phyloP scores from a whole-genome alignment of 2,888 invertebrate genomes.

The Drosophila kanekoi region DNA sequence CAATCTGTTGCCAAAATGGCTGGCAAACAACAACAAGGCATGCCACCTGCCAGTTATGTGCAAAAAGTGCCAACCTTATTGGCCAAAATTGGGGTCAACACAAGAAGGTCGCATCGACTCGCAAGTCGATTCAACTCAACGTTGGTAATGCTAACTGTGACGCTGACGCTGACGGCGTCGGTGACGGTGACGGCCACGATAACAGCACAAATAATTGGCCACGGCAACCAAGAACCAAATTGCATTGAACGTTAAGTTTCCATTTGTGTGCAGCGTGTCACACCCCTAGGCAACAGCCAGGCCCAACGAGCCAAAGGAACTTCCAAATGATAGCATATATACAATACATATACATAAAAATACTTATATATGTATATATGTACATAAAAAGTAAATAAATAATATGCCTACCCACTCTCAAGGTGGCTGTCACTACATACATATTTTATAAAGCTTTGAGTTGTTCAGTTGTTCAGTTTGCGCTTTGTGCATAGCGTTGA shows the following conservation, averaged over 20 bases:
- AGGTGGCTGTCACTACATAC: background rate
- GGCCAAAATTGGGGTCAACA: conserved; percentile 73
- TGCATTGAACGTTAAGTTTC: conserved; percentile 72
- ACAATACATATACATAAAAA: conserved; percentile 3
- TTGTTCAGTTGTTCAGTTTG: too few relatives aligned
- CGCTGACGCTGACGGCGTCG: conserved; percentile 17
- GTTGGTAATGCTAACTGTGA: conserved; percentile 14
- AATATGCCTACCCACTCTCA: background rate
- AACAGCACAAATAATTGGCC: conserved; percentile 77
- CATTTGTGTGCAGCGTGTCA: conserved; percentile 35
- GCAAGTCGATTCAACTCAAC: conserved; percentile 15
- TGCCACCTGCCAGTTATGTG: conserved; percentile 58
- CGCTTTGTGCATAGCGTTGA: too few relatives aligned
- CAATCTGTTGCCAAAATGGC: conserved; percentile 48
- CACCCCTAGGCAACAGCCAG: conserved; percentile 15
- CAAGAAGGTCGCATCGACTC: conserved; percentile 69
- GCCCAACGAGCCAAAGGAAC: conserved; percentile 2
- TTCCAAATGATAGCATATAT: conserved; percentile 18
- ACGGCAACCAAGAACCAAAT: conserved; percentile 59
- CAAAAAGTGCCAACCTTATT: conserved; percentile 62
- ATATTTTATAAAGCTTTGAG: too few relatives aligned
- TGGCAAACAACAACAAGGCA: conserved; percentile 20
- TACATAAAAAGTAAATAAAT: conserved; percentile 9
- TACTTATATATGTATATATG: background rate
- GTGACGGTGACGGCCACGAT: conserved; percentile 63